Evolutionary conservation across 2,797 vertebrate species (phyloP).

Genomic region (Argentina silus): DNA sequence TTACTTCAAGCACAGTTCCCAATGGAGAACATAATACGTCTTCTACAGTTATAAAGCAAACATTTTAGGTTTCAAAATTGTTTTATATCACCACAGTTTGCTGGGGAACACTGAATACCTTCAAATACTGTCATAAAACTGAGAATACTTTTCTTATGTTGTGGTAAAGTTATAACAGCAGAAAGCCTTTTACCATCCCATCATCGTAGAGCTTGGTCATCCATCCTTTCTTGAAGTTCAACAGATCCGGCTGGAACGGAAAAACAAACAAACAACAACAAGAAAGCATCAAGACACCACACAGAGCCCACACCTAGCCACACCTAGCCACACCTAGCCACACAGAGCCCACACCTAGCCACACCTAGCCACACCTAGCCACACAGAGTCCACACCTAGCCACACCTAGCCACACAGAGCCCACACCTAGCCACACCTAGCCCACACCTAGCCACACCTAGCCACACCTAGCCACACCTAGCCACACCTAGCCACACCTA

Average conservation of each 20-base stretch:
- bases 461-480: no score
- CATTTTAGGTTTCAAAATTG: no score
- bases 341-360: background rate
- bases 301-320: background rate
- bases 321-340: background rate
- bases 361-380: no score
- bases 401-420: no score
- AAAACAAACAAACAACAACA: constrained; percentile 17
- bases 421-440: background rate
- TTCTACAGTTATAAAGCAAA: no score
- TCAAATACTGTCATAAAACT: no score
- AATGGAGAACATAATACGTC: no score
- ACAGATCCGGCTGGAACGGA: constrained; percentile 86
- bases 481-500: no score
- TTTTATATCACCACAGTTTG: no score
- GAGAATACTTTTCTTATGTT: background rate
- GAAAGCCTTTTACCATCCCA: constrained; percentile 82
- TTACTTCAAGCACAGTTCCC: no score
- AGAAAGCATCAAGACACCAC: background rate
- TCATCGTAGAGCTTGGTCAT: constrained; percentile 97
- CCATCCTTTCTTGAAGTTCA: constrained; percentile 99
- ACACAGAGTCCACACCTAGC: background rate
- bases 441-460: no score
- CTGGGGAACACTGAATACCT: no score
- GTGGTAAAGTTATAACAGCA: background rate